Evolutionary conservation across 2,888 invertebrate species (phyloP).

Genomic region (Mamestra brassicae): DNA sequence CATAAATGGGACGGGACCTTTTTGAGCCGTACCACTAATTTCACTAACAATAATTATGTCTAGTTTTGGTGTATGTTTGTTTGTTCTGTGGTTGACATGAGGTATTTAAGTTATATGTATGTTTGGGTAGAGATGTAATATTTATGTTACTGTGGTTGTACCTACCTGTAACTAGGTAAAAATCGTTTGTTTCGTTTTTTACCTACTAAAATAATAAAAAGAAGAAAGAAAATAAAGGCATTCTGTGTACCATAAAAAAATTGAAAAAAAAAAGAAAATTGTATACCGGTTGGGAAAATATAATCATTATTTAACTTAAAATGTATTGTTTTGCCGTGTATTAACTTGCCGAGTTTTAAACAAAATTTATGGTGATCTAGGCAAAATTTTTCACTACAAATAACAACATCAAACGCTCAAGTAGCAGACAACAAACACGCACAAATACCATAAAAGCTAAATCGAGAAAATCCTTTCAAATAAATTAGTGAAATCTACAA

Average conservation of each 20-base stretch:
- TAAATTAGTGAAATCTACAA: slow-evolving; percentile 10
- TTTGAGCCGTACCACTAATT: slow-evolving; percentile 83
- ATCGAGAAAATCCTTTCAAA: neutral
- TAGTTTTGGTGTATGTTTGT: slow-evolving; percentile 68
- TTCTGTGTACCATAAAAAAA: no score
- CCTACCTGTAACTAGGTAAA: neutral
- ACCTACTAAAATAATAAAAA: no score
- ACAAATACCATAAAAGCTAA: neutral
- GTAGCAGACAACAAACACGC: no score
- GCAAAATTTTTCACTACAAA: neutral
- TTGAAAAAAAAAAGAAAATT: no score
- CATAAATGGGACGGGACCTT: slow-evolving; percentile 80
- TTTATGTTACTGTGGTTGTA: slow-evolving; percentile 8
- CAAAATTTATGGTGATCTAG: neutral
- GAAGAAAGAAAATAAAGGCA: no score
- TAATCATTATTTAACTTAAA: no score
- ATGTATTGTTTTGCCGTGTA: neutral
- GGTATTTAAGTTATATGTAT: slow-evolving; percentile 32
- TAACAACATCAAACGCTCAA: neutral
- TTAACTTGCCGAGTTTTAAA: neutral
- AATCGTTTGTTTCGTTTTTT: no score
- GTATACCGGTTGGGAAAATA: no score
- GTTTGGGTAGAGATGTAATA: slow-evolving; percentile 20
- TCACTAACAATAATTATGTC: slow-evolving; percentile 76
- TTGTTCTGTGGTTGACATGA: slow-evolving; percentile 64